Percentiles rank a stretch among this genome's conserved stretches.
phyloP scores from a whole-genome alignment of 2,888 invertebrate species.

The Hipparchia sbordonii region DNA sequence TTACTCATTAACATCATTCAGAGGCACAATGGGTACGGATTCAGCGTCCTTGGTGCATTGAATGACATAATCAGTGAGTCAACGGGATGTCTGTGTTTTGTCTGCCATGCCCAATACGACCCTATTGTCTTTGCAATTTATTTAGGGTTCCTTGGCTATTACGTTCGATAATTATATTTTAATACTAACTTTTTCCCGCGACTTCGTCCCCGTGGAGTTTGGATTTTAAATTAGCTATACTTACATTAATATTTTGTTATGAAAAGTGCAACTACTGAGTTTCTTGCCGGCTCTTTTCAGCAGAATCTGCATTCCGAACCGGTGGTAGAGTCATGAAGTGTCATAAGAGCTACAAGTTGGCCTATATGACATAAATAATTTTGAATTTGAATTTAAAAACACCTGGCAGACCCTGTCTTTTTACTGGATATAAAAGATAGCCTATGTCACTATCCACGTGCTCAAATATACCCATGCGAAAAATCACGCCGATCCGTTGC shows the following conservation, averaged over 20 bases:
- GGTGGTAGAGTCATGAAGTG: too few relatives aligned
- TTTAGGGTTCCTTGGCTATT: slow-evolving; percentile 3
- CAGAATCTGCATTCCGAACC: too few relatives aligned
- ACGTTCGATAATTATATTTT: not conserved
- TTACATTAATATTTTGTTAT: too few relatives aligned
- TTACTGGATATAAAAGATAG: not conserved
- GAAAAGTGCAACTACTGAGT: too few relatives aligned
- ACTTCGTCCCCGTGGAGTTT: not conserved
- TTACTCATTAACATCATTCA: slow-evolving; percentile 20
- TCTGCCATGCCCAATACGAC: slow-evolving; percentile 44
- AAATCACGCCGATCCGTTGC: not conserved
- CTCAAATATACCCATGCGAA: not conserved
- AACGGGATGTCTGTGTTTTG: slow-evolving; percentile 54
- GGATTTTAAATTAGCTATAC: too few relatives aligned
- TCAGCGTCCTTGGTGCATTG: slow-evolving; percentile 51
- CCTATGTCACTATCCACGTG: not conserved
- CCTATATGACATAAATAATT: too few relatives aligned
- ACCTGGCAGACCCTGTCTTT: not conserved
- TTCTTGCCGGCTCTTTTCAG: too few relatives aligned
- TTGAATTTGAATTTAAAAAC: not conserved
- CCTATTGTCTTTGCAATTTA: slow-evolving; percentile 39
- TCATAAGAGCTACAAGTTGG: too few relatives aligned
- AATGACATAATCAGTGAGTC: slow-evolving; percentile 56
- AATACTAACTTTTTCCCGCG: not conserved
- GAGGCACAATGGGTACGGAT: slow-evolving; percentile 42